These are phyloP conservation scores for Troides helena DNA, from an alignment of 2,888 invertebrate species.

Conservation along the genomic window DNA sequence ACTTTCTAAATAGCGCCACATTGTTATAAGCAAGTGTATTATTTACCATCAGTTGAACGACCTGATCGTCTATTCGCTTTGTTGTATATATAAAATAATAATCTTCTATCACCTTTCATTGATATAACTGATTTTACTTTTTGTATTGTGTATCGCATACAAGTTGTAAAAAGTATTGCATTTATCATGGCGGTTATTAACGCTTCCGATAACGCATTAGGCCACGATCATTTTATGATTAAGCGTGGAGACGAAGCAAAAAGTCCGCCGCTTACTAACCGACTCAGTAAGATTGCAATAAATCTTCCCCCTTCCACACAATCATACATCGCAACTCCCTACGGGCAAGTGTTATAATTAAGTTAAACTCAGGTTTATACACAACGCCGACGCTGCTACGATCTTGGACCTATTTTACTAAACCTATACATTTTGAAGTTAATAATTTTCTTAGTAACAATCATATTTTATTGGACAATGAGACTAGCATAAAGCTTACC, in stretches of 20 bases:
- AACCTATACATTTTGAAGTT: too few relatives aligned
- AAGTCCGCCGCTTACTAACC: conserved; percentile 69
- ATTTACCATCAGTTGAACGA: too few relatives aligned
- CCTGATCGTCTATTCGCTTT: too few relatives aligned
- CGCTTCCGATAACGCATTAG: conserved; percentile 66
- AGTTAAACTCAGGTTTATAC: conserved; percentile 58
- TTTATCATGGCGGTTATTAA: conserved; percentile 14
- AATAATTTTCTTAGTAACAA: too few relatives aligned
- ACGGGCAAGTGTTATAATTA: conserved; percentile 77
- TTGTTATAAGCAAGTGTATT: too few relatives aligned
- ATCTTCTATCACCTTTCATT: too few relatives aligned
- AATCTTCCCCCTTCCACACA: conserved; percentile 65
- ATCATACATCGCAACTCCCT: conserved; percentile 60
- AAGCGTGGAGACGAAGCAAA: conserved; percentile 71
- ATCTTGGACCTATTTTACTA: not conserved
- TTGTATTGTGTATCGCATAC: too few relatives aligned
- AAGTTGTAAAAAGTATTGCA: conserved; percentile 1
- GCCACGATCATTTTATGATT: conserved; percentile 70
- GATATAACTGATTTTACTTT: too few relatives aligned
- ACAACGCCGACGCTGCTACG: conserved; percentile 40
- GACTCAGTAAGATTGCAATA: conserved; percentile 71
- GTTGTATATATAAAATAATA: too few relatives aligned
- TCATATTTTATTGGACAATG: too few relatives aligned
- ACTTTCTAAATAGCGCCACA: too few relatives aligned
- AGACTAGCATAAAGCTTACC: too few relatives aligned